Evolutionary conservation across 2,113 vertebrate species (phyloP).

Genomic region (Scomber japonicus): DNA sequence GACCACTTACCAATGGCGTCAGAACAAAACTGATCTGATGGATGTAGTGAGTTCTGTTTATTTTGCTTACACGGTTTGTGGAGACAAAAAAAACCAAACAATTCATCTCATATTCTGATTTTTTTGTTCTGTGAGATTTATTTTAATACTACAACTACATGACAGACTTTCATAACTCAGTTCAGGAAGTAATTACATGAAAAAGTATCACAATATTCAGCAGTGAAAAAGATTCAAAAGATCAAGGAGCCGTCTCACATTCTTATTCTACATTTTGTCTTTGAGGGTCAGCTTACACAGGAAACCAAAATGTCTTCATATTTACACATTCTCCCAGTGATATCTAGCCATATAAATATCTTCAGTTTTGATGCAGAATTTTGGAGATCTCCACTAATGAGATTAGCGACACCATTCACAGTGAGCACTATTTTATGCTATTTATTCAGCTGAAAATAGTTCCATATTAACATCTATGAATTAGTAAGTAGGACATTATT

Average conservation of each 20-base stretch:
- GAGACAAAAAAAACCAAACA: conserved; percentile 8
- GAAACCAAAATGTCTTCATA: not conserved
- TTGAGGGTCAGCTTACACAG: not conserved
- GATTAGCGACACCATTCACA: not conserved
- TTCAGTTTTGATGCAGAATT: not conserved
- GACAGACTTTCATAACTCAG: conserved; percentile 2
- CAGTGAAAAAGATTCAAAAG: conserved; percentile 8
- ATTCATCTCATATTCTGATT: not conserved
- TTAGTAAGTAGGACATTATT: not conserved
- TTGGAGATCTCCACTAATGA: not conserved
- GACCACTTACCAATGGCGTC: too few species aligned
- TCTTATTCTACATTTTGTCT: not conserved
- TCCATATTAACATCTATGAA: not conserved
- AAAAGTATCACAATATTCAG: conserved; percentile 27
- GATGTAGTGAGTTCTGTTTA: conserved; percentile 18
- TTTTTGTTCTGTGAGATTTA: conserved; percentile 7
- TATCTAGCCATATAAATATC: not conserved
- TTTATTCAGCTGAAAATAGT: not conserved
- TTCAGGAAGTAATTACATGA: conserved; percentile 20
- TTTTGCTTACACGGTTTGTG: conserved; percentile 18
- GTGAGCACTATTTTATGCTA: not conserved
- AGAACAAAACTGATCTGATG: not conserved
- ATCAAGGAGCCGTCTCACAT: not conserved
- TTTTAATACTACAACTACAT: conserved; percentile 49
- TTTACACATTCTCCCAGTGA: not conserved